Evolutionary conservation across 2,888 invertebrate species (phyloP).

Genomic region (Lithodes maja): DNA sequence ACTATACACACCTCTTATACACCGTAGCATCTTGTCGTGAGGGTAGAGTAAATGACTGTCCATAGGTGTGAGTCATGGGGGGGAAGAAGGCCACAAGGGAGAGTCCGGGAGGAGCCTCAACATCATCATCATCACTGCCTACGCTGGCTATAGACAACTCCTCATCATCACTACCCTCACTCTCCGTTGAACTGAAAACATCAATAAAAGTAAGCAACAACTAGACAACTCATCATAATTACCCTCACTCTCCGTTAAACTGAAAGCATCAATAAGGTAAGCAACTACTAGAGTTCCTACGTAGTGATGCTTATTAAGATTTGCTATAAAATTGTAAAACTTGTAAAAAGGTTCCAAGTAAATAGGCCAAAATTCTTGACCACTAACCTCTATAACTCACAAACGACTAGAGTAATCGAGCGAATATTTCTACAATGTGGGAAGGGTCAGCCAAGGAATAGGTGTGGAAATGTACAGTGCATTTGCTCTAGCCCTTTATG

Average conservation of each 20-base stretch:
- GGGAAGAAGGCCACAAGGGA: conserved; percentile 60
- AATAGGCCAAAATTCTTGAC: background rate
- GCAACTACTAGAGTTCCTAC: background rate
- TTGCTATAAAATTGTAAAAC: background rate
- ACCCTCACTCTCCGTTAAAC: conserved; percentile 63
- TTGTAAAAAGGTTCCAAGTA: background rate
- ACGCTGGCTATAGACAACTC: conserved; percentile 53
- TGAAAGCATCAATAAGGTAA: conserved; percentile 11
- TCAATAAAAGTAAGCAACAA: background rate
- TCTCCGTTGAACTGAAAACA: conserved; percentile 58
- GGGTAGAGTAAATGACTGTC: conserved; percentile 42
- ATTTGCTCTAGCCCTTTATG: too few species aligned
- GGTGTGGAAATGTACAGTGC: too few species aligned
- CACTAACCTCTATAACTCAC: too few species aligned
- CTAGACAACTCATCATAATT: conserved; percentile 48
- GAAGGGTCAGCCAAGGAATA: too few species aligned
- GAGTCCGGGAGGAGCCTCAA: conserved; percentile 30
- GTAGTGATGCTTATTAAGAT: background rate
- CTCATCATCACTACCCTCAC: conserved; percentile 63
- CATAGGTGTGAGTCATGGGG: conserved; percentile 62
- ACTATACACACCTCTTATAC: conserved; percentile 48
- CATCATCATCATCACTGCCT: conserved; percentile 57
- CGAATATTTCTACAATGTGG: too few species aligned
- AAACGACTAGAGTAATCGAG: too few species aligned
- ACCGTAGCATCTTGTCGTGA: conserved; percentile 42